These are phyloP conservation scores for Microplitis deprimator DNA, from an alignment of 2,888 invertebrate species.

Conservation along the genomic window DNA sequence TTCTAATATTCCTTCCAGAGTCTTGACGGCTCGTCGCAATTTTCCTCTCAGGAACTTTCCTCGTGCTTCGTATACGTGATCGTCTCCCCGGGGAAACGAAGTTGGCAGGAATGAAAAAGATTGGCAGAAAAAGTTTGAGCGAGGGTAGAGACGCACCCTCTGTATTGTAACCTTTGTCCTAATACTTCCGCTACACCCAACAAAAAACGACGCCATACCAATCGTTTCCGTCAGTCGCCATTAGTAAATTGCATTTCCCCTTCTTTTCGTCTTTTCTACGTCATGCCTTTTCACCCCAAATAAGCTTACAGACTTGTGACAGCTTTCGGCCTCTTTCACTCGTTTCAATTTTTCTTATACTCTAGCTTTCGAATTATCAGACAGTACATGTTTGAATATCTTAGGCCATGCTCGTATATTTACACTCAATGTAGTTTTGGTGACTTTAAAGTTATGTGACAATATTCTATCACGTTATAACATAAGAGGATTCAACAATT, in stretches of 20 bases:
- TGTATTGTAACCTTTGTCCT: constrained; percentile 34
- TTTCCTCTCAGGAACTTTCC: constrained; percentile 56
- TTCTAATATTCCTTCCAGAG: constrained; percentile 55
- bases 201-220: constrained; percentile 31
- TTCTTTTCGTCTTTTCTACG: constrained; percentile 5
- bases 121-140: constrained; percentile 21
- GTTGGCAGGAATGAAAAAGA: constrained; percentile 16
- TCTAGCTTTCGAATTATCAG: not conserved
- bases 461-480: not conserved
- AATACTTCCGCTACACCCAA: constrained; percentile 24
- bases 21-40: constrained; percentile 56
- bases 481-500: too few species aligned
- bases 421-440: not conserved
- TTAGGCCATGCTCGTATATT: not conserved
- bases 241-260: constrained; percentile 51
- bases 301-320: constrained; percentile 18
- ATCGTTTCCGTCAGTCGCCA: constrained; percentile 49
- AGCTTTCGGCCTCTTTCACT: constrained; percentile 15
- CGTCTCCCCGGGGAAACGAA: constrained; percentile 51
- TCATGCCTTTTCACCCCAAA: constrained; percentile 19
- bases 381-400: not conserved
- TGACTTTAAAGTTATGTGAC: not conserved
- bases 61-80: constrained; percentile 48
- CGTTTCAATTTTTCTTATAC: not conserved
- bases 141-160: not conserved